Conservation (phyloP, 2,113 vertebrate genomes). For the Columbina picui region DNA sequence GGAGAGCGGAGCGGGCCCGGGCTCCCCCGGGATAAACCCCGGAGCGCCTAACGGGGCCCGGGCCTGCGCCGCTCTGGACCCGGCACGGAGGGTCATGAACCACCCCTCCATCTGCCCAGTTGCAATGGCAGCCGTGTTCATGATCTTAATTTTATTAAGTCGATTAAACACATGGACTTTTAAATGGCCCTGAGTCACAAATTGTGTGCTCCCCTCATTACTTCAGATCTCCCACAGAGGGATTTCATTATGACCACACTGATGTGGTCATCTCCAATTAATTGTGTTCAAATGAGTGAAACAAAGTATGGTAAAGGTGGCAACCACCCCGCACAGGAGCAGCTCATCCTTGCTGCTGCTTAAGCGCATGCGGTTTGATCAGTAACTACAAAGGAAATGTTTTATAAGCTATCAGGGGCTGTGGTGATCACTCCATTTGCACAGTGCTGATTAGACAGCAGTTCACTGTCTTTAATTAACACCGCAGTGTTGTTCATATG, state of each 20-base stretch:
- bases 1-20: background rate
- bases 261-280: background rate
- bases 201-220: background rate
- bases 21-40: too few relatives aligned
- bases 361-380: background rate
- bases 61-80: too few relatives aligned
- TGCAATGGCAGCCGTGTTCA: rapidly evolving
- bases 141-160: background rate
- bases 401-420: background rate
- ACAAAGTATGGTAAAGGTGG: background rate
- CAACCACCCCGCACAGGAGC: rapidly evolving
- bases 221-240: background rate
- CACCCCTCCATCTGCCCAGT: rapidly evolving
- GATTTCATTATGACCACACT: background rate
- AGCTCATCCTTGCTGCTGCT: background rate
- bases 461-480: background rate
- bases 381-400: background rate
- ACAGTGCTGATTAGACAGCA: background rate
- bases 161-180: background rate
- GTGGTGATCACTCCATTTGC: background rate
- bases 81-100: background rate
- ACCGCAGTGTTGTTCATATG: rapidly evolving
- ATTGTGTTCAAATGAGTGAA: background rate
- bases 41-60: too few relatives aligned
- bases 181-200: background rate